Evolutionary conservation across 2,888 invertebrate species (phyloP).

Genomic region (Acrobasis repandana): DNA sequence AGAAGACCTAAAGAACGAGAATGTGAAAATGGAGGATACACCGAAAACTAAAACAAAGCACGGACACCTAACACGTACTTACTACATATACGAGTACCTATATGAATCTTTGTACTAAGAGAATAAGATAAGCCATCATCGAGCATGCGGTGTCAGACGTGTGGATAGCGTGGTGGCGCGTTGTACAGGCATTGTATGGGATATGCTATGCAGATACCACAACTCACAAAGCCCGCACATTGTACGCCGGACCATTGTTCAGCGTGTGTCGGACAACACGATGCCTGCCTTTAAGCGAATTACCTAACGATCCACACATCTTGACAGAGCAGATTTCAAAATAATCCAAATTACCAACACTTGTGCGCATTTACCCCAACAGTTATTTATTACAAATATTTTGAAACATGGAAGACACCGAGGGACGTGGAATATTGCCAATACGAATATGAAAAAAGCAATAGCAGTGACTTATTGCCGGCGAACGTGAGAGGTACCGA

Average conservation of each 20-base stretch:
- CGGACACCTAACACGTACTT: background rate
- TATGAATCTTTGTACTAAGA: background rate
- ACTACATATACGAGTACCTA: no score
- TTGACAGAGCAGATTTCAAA: background rate
- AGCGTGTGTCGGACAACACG: slow-evolving; percentile 63
- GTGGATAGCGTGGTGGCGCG: slow-evolving; percentile 41
- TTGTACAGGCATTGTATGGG: slow-evolving; percentile 51
- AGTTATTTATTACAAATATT: slow-evolving; percentile 30
- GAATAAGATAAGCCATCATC: slow-evolving; percentile 39
- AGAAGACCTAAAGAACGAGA: no score
- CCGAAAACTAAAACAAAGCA: no score
- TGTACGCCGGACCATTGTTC: slow-evolving; percentile 67
- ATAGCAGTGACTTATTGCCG: slow-evolving; percentile 40
- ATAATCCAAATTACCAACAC: background rate
- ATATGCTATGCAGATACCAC: slow-evolving; percentile 58
- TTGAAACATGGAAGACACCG: slow-evolving; percentile 36
- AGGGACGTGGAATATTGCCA: slow-evolving; percentile 47
- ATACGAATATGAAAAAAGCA: slow-evolving; percentile 40
- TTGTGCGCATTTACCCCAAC: slow-evolving; percentile 13
- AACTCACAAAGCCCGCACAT: slow-evolving; percentile 72
- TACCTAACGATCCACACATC: slow-evolving; percentile 34
- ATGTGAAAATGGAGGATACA: no score
- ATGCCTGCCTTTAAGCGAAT: slow-evolving; percentile 59
- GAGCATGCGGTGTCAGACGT: slow-evolving; percentile 29
- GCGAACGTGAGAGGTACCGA: slow-evolving; percentile 42